A percentile compares a stretch with the other conserved stretches of the same genome.
Evolutionary conservation across 2,113 vertebrate genomes (phyloP).

Genomic region (Gymnocephalus cernua): DNA sequence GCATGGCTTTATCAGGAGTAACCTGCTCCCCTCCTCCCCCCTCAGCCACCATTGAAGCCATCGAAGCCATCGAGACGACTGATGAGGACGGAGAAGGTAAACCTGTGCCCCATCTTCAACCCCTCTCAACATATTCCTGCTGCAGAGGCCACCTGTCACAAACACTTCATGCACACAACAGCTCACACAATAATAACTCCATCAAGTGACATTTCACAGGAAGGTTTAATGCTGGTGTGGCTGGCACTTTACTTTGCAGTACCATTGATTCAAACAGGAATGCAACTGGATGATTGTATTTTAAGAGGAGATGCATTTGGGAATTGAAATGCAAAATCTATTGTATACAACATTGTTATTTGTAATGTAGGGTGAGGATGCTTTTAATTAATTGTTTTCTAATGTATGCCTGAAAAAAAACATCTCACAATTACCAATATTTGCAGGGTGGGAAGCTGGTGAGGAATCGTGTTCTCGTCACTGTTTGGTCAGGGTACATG

Average conservation of each 20-base stretch:
- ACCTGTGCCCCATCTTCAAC: conserved; percentile 55
- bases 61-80: conserved; percentile 87
- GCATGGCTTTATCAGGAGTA: conserved; percentile 86
- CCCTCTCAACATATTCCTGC: conserved; percentile 38
- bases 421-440: neutral
- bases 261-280: neutral
- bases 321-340: too few relatives aligned
- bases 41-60: conserved; percentile 89
- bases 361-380: neutral
- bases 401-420: neutral
- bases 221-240: neutral
- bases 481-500: neutral
- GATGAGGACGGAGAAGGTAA: conserved; percentile 88
- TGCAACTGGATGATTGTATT: neutral
- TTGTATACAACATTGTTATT: neutral
- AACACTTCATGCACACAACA: conserved; percentile 32
- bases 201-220: conserved; percentile 19
- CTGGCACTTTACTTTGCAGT: conserved; percentile 57
- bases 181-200: conserved; percentile 23
- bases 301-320: neutral
- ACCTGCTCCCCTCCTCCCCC: conserved; percentile 83
- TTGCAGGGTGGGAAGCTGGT: conserved; percentile 6
- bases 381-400: neutral
- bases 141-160: conserved; percentile 25
- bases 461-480: conserved; percentile 5